Evolutionary conservation across 2,113 vertebrate species (phyloP), one percentile per base, ranked within the genome.

Genomic region (Daboia siamensis): DNA sequence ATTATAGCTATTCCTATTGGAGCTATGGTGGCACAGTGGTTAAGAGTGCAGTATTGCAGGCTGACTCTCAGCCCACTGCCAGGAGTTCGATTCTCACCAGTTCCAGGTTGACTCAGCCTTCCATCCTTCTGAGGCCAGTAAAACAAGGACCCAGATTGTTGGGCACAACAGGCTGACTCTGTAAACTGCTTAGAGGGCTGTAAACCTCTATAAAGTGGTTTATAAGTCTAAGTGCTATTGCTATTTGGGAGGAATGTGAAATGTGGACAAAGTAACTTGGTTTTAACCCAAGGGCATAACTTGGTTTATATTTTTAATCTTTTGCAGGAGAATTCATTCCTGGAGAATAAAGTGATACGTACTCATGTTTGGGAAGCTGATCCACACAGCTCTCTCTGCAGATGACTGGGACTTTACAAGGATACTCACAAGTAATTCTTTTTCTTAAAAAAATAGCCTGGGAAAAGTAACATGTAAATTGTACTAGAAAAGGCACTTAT

Each of bases 321-420:
- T 61, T 23, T 0, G 0, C 89, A 74, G 94, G 90, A 29, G 3
- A 4, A 89, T 84, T 88, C 93, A 86, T 85, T 39, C 24, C 1
- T 85, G 87, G 89, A 0, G 0, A 26, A 21, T 0, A 24, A 93
- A 85, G 52, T 87, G 89, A 55, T 84, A 2, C 4, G 23, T 48
- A 92, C 91, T 88, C 2, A 94, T 88, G 48, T 84, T 4, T 15
- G 91, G 91, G 85, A 74, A 93, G 33, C 1, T 94, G 29, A 64
- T 95, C 80, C 88, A 23, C 80, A 61, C 90, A 46, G 17, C 26
- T 0, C 69, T 33, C 0, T 8, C 92, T 0, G 0, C 15, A 11
- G 93, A 93, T 93, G 74, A 93, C 8, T 85, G 90, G 92, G 52
- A 90, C 54, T 52, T 74, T 93, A 93, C 93, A 3, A 95, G 21